phyloP scores from a whole-genome alignment of 1,140 invertebrate species.

The Hyphantria cunea region DNA sequence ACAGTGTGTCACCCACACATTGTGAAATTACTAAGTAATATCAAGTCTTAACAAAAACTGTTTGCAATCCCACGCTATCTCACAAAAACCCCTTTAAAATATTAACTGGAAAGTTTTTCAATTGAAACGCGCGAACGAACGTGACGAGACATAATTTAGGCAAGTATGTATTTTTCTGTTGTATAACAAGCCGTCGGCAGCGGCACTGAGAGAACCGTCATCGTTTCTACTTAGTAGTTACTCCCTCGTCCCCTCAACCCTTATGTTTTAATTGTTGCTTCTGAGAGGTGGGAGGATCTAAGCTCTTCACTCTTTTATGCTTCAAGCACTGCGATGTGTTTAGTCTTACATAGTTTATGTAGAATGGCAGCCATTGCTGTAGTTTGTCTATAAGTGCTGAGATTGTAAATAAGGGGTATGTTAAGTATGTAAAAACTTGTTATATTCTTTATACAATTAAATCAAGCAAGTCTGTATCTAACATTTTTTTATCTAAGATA shows the following conservation, averaged over 20 bases:
- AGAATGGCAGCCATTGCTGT: constrained; percentile 35
- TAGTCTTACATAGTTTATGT: constrained; percentile 29
- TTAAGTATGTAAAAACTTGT: too few relatives aligned
- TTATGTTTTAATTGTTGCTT: constrained; percentile 78
- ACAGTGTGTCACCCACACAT: too few relatives aligned
- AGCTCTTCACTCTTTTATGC: constrained; percentile 65
- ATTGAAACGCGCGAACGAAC: constrained; percentile 38
- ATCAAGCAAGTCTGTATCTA: constrained; percentile 14
- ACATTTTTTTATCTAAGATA: too few relatives aligned
- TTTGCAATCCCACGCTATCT: too few relatives aligned
- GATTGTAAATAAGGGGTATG: too few relatives aligned
- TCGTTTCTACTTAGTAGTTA: constrained; percentile 71
- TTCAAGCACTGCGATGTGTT: constrained; percentile 40
- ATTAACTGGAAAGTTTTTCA: constrained; percentile 26
- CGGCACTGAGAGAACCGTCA: constrained; percentile 45
- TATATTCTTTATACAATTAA: too few relatives aligned
- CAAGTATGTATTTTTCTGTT: constrained; percentile 46
- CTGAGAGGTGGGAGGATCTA: constrained; percentile 74
- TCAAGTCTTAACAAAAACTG: too few relatives aligned
- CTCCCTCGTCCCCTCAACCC: constrained; percentile 57
- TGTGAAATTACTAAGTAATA: too few relatives aligned
- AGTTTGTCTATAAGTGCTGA: constrained; percentile 20
- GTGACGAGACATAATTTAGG: constrained; percentile 62
- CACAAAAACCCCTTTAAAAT: constrained; percentile 24
- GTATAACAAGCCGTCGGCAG: constrained; percentile 43